These are phyloP conservation scores for Hymenopus coronatus DNA, from an alignment of 2,888 invertebrate genomes.

Conservation along the genomic window DNA sequence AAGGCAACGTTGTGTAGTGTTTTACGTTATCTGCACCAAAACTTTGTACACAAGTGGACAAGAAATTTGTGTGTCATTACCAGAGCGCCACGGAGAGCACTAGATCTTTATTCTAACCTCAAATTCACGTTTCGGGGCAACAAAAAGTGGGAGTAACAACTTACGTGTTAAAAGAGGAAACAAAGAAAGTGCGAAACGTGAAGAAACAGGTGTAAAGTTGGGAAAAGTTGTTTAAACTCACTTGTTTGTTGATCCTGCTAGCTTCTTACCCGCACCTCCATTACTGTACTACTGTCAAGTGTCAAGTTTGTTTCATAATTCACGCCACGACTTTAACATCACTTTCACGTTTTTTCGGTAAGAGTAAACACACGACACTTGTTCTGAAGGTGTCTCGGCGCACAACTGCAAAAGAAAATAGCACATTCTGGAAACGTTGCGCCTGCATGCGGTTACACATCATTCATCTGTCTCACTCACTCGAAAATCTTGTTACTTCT, in stretches of 20 bases:
- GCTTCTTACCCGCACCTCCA: not conserved
- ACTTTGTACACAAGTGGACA: not conserved
- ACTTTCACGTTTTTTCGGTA: not conserved
- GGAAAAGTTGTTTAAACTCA: not conserved
- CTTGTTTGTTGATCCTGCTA: conserved; percentile 3
- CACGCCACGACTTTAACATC: not conserved
- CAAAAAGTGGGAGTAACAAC: not conserved
- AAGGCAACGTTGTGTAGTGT: not conserved
- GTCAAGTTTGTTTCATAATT: not conserved
- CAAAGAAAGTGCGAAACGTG: not conserved
- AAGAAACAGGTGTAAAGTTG: not conserved
- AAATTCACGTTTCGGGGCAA: not conserved
- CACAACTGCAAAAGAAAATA: not conserved
- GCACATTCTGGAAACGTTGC: not conserved
- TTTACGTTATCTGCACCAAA: not conserved
- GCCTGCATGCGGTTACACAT: not conserved
- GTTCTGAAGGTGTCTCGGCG: not conserved
- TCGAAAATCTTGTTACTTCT: not conserved
- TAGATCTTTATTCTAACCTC: not conserved
- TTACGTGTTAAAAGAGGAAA: not conserved
- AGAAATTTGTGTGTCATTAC: not conserved
- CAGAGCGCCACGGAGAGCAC: not conserved
- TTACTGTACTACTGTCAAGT: not conserved
- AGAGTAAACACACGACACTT: conserved; percentile 12
- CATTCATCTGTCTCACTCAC: not conserved